Conservation (phyloP, 2,797 vertebrate genomes). For the Amazona finschi region DNA sequence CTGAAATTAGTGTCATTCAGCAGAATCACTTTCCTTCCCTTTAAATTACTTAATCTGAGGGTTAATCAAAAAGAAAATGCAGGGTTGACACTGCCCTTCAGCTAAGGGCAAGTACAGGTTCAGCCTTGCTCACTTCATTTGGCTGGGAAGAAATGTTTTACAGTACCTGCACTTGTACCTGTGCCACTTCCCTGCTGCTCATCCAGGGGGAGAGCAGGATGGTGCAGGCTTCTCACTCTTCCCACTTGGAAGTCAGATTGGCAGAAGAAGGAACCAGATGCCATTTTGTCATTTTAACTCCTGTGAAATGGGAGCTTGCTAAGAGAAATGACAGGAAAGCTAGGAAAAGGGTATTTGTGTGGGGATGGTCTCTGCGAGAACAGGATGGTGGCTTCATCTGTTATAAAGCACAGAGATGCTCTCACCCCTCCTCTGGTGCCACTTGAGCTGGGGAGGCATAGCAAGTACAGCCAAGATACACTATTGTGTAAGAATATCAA, state of each 20-base stretch:
- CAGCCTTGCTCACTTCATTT: background rate
- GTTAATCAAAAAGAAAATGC: constrained; percentile 57
- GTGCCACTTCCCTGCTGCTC: background rate
- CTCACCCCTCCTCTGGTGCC: background rate
- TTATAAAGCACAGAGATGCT: background rate
- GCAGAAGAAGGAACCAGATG: background rate
- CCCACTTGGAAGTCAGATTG: background rate
- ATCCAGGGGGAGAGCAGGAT: background rate
- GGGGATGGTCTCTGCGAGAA: background rate
- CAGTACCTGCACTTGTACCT: accelerated
- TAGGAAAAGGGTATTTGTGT: background rate
- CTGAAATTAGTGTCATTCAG: constrained; percentile 46
- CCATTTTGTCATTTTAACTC: background rate
- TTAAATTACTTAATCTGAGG: constrained; percentile 15
- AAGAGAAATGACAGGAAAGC: background rate
- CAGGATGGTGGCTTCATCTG: background rate
- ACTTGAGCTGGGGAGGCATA: background rate
- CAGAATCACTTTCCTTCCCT: constrained; percentile 26
- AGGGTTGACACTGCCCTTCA: constrained; percentile 46
- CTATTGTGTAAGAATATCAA: background rate
- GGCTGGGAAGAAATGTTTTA: background rate
- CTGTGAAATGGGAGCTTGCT: background rate
- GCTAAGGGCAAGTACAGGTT: constrained; percentile 25
- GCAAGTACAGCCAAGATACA: background rate
- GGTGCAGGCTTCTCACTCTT: background rate